Evolutionary conservation across 2,888 invertebrate genomes (phyloP).

Genomic region (Idaea aversata): DNA sequence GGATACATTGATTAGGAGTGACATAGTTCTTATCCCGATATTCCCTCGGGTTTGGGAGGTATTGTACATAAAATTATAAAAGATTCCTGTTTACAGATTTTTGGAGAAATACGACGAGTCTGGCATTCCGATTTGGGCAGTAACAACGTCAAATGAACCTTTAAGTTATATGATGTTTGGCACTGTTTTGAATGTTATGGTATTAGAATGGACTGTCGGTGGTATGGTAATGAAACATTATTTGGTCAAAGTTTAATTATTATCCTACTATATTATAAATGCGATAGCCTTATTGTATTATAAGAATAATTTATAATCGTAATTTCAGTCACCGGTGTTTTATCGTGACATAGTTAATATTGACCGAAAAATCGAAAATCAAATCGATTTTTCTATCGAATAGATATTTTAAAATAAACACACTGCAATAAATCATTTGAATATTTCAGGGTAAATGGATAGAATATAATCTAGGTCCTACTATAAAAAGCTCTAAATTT

Average conservation of each 20-base stretch:
- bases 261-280: not conserved
- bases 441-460: conserved; percentile 82
- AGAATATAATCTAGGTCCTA: conserved; percentile 84
- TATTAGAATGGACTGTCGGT: conserved; percentile 83
- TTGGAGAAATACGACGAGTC: not conserved
- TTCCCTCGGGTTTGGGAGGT: too few relatives aligned
- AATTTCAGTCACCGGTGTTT: too few relatives aligned
- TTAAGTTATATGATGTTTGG: conserved; percentile 73
- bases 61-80: too few relatives aligned
- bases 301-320: too few relatives aligned
- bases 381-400: too few relatives aligned
- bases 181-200: conserved; percentile 77
- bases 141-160: conserved; percentile 90
- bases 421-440: not conserved
- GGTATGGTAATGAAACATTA: conserved; percentile 50
- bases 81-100: conserved; percentile 36
- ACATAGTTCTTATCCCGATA: too few relatives aligned
- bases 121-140: conserved; percentile 16
- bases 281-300: too few relatives aligned
- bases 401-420: too few relatives aligned
- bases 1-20: too few relatives aligned
- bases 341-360: too few relatives aligned
- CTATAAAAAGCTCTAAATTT: conserved; percentile 76
- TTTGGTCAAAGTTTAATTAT: too few relatives aligned
- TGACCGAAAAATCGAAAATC: too few relatives aligned